Base-by-base conservation (phyloP, 2,113 vertebrate species). In the Pangasianodon hypophthalmus region DNA sequence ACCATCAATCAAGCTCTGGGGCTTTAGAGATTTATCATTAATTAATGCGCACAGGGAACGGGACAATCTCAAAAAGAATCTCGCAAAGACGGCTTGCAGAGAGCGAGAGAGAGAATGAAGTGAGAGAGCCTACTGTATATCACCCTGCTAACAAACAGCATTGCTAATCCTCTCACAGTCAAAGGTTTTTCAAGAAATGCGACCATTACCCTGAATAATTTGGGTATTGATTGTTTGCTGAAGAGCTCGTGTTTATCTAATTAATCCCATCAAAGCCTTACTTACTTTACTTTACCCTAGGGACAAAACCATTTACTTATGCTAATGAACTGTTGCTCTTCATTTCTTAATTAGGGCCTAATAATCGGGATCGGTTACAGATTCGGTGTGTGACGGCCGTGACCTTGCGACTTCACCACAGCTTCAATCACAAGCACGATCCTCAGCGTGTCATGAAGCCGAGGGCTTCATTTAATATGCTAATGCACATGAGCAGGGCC, bases 1-100 rank as follows among this genome's bases (percentile, higher is more conserved):
- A 93, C 95, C 95, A 96, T 96, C 96, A 95, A 97, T 97, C 96
- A 96, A 92, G 94, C 96, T 96, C 95, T 96, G 91, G 73, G 93
- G 94, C 95, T 96, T 92, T 96, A 95, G 92, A 96, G 96, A 95
- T 95, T 94, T 95, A 95, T 95, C 95, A 96, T 96, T 96, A 96
- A 97, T 97, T 96, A 84, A 95, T 93, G 94, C 91, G 87, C 90
- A 92, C 73, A 88, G 84, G 86, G 77, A 84, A 83, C 71, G 41
- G 89, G 86, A 93, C 91, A 89, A 83, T 84, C 90, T 85, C 81
- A 14, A 71, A 87, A 75, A 83, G 90, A 77, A 90, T 89, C 88
- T 62, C 32, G 69, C 85, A 90, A 84, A 84, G 37, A 58, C 60
- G 75, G 67, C 48, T 54, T 62, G 79, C 26, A 62, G 52, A 71